Evolutionary conservation across 2,888 invertebrate genomes (phyloP).

Genomic region (Hartigia nigra): DNA sequence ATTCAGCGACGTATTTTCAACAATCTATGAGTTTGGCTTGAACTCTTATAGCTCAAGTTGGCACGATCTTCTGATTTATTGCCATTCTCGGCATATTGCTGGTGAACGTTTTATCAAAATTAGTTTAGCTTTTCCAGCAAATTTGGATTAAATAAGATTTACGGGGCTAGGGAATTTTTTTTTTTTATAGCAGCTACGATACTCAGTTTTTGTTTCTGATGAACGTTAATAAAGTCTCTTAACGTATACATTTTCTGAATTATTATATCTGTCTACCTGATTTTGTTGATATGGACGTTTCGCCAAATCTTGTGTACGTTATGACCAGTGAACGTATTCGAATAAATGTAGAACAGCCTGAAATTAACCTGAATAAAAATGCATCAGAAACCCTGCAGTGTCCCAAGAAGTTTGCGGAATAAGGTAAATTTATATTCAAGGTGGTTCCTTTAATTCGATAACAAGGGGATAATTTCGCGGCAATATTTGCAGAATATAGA

Average conservation of each 20-base stretch:
- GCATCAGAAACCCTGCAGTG: neutral
- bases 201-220: no score
- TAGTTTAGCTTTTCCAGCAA: neutral
- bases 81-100: neutral
- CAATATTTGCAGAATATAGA: constrained; percentile 40
- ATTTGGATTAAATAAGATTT: neutral
- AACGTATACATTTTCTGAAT: no score
- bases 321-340: neutral
- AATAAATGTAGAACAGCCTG: neutral
- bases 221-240: no score
- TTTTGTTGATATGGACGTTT: neutral
- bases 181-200: no score
- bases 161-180: no score
- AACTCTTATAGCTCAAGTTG: neutral
- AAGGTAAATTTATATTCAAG: neutral
- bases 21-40: neutral
- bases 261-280: no score
- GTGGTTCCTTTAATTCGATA: neutral
- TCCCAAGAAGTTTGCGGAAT: neutral
- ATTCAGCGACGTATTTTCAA: neutral
- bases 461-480: constrained; percentile 32
- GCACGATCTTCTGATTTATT: neutral
- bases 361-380: neutral
- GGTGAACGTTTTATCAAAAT: neutral
- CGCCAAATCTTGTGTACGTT: neutral